Conservation (phyloP, 2,113 vertebrate species). For the Ctenomys sociabilis region DNA sequence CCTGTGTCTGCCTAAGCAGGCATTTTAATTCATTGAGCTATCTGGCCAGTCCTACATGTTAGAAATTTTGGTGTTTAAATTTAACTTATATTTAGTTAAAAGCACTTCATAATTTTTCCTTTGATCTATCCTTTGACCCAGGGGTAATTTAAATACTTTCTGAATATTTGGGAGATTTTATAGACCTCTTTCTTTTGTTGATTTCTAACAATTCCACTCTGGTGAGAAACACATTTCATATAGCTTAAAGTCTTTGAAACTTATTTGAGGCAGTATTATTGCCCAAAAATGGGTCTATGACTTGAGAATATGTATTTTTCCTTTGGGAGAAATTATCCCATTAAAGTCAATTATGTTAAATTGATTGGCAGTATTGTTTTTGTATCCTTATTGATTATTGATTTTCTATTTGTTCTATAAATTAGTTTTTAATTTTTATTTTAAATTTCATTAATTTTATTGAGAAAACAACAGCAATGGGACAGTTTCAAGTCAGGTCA, state of each 20-base stretch:
- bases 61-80: not conserved
- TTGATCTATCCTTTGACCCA: not conserved
- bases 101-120: not conserved
- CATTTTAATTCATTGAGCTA: too few relatives aligned
- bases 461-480: too few relatives aligned
- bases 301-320: not conserved
- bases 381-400: not conserved
- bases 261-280: not conserved
- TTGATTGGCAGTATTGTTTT: not conserved
- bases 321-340: not conserved
- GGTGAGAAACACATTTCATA: not conserved
- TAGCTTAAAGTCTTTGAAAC: not conserved
- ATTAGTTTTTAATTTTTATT: too few relatives aligned
- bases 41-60: not conserved
- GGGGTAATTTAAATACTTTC: not conserved
- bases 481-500: too few relatives aligned
- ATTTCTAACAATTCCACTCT: not conserved
- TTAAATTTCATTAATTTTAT: too few relatives aligned
- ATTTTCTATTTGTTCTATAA: not conserved
- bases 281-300: not conserved
- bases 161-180: not conserved
- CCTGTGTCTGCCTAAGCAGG: too few relatives aligned
- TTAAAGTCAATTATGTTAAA: not conserved
- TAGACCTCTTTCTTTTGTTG: not conserved
- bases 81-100: not conserved